These are phyloP conservation scores for Suricata suricatta DNA, from an alignment of 2,113 vertebrate genomes.

Conservation along the genomic window DNA sequence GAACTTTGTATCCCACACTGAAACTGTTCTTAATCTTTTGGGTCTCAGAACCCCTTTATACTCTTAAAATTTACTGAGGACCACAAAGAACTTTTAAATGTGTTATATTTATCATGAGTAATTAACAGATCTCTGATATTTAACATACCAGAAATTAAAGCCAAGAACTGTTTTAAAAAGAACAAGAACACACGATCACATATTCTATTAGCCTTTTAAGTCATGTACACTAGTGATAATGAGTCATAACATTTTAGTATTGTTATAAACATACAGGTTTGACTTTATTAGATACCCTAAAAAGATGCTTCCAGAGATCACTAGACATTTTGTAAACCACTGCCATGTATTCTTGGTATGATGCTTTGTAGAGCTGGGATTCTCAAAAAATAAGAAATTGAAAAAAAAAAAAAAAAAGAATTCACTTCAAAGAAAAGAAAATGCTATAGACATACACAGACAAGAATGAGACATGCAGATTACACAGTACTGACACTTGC, in stretches of 20 bases:
- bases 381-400: background rate
- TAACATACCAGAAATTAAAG: background rate
- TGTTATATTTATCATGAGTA: background rate
- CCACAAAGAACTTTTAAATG: background rate
- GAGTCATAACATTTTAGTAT: background rate
- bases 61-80: background rate
- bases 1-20: background rate
- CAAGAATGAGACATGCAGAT: background rate
- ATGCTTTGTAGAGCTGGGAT: background rate
- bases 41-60: background rate
- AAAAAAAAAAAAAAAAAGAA: background rate
- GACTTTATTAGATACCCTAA: background rate
- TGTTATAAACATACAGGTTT: background rate
- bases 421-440: background rate
- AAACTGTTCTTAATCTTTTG: background rate
- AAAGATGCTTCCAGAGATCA: background rate
- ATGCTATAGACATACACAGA: background rate
- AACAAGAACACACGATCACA: background rate
- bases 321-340: background rate
- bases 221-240: background rate
- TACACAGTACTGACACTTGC: background rate
- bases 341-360: background rate
- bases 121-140: background rate
- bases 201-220: background rate
- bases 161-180: background rate